Conservation (phyloP, 2,797 vertebrate genomes). For the Amblyopsis hoosieri region DNA sequence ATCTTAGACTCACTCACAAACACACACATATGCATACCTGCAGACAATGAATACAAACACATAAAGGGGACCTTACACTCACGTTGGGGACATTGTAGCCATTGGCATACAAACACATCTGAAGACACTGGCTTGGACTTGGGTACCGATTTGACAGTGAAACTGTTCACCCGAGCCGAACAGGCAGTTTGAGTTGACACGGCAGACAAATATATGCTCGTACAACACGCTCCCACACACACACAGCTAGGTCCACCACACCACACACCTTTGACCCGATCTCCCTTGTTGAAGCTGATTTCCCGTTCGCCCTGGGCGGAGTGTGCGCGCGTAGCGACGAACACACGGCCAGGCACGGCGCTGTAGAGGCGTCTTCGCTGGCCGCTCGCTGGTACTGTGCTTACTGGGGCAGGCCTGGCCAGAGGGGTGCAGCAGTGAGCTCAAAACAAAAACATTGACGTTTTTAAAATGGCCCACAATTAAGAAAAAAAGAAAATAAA, state of each 20-base stretch:
- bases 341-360: conserved; percentile 88
- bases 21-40: conserved; percentile 80
- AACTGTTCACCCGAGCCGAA: conserved; percentile 12
- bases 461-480: too few species aligned
- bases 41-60: conserved; percentile 76
- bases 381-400: conserved; percentile 54
- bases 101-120: conserved; percentile 29
- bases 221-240: background rate
- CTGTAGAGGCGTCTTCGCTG: conserved; percentile 88
- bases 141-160: conserved; percentile 5
- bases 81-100: conserved; percentile 32
- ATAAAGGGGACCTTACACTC: conserved; percentile 68
- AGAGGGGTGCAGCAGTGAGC: conserved; percentile 5
- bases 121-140: conserved; percentile 27
- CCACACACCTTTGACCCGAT: conserved; percentile 89
- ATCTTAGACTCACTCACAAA: conserved; percentile 78
- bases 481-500: too few species aligned
- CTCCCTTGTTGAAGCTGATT: conserved; percentile 90
- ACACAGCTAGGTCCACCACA: conserved; percentile 1
- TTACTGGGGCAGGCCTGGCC: conserved; percentile 58
- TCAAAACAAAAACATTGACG: too few species aligned
- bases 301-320: conserved; percentile 90
- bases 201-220: conserved; percentile 25
- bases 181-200: conserved; percentile 18
- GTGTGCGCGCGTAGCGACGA: conserved; percentile 88